phyloP scores from a whole-genome alignment of 1,140 invertebrate species.

The Megalopta genalis region DNA sequence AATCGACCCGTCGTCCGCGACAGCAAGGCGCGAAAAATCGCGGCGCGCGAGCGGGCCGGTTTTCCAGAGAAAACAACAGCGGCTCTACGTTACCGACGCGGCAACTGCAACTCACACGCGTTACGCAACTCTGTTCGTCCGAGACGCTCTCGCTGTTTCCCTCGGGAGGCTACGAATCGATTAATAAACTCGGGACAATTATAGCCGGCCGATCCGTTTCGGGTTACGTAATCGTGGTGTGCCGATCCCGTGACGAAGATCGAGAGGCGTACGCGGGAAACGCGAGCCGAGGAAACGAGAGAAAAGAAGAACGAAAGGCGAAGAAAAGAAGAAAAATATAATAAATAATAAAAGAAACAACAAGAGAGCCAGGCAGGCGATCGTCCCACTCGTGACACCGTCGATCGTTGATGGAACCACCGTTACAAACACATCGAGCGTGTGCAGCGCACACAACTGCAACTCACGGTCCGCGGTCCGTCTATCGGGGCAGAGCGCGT shows the following conservation, averaged over 20 bases:
- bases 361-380: background rate
- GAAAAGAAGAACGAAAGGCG: no score
- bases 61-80: background rate
- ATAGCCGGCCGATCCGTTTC: background rate
- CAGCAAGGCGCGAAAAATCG: constrained; percentile 30
- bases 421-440: background rate
- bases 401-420: background rate
- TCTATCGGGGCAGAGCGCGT: background rate
- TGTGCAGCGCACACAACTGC: constrained; percentile 39
- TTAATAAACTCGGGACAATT: constrained; percentile 36
- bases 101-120: constrained; percentile 52
- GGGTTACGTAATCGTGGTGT: constrained; percentile 24
- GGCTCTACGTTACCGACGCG: constrained; percentile 48
- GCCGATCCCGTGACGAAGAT: background rate
- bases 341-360: background rate
- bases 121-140: constrained; percentile 47
- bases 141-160: constrained; percentile 4
- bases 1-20: constrained; percentile 32
- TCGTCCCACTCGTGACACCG: background rate
- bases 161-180: constrained; percentile 11
- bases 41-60: background rate
- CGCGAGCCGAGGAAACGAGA: no score
- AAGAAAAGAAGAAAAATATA: no score
- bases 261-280: background rate
- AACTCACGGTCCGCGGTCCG: constrained; percentile 12